These are phyloP conservation scores for Myripristis murdjan DNA, from an alignment of 2,797 vertebrate genomes.

Conservation along the genomic window DNA sequence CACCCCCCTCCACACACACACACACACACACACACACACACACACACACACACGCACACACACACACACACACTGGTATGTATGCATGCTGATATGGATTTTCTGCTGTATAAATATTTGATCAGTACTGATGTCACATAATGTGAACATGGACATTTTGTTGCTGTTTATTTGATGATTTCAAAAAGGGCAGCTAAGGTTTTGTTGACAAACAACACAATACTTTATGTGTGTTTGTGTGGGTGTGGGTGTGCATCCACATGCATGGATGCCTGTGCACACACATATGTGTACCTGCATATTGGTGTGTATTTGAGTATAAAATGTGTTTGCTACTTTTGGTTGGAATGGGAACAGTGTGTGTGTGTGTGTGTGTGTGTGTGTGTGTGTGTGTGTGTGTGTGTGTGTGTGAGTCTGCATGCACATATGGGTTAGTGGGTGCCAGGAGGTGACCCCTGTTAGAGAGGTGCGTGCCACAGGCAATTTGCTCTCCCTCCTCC, in stretches of 20 bases:
- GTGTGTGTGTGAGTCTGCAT: constrained; percentile 6
- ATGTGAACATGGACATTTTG: constrained; percentile 18
- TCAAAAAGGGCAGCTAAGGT: constrained; percentile 7
- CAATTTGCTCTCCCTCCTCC: constrained; percentile 16
- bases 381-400: not conserved
- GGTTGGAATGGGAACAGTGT: too few relatives aligned
- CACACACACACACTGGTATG: constrained; percentile 1
- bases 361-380: not conserved
- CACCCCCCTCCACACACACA: too few relatives aligned
- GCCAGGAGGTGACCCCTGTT: constrained; percentile 46
- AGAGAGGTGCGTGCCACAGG: constrained; percentile 53
- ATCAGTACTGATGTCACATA: constrained; percentile 58
- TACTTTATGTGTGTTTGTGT: not conserved
- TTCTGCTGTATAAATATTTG: constrained; percentile 68
- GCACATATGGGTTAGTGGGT: constrained; percentile 29
- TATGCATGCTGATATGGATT: constrained; percentile 53
- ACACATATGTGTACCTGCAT: not conserved
- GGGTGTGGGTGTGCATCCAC: constrained; percentile 18
- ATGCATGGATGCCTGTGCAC: constrained; percentile 6
- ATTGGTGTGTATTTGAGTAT: not conserved
- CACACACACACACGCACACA: constrained; percentile 29
- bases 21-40: constrained; percentile 37
- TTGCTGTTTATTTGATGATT: constrained; percentile 38
- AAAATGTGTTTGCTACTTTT: not conserved
- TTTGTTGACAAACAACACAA: not conserved